These are phyloP conservation scores for Pseudobourletiella spinata DNA, from an alignment of 1,140 invertebrate species.

Conservation along the genomic window DNA sequence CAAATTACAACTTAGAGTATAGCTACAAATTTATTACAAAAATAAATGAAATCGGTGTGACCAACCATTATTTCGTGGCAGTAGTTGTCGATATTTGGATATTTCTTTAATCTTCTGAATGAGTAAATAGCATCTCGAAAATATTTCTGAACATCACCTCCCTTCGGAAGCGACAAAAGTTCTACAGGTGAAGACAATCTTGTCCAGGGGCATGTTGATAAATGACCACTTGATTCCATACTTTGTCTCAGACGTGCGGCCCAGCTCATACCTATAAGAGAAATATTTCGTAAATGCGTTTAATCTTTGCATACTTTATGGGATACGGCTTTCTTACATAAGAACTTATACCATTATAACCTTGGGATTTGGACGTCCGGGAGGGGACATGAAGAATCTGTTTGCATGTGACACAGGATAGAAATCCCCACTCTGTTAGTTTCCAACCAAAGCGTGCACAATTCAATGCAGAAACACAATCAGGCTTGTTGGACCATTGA, in stretches of 20 bases:
- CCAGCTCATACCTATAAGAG: neutral
- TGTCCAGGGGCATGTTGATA: neutral
- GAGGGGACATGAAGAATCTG: neutral
- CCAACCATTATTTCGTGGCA: neutral
- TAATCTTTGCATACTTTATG: neutral
- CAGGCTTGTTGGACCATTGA: slow-evolving; percentile 3
- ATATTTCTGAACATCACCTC: neutral
- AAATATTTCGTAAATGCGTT: neutral
- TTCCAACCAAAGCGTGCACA: slow-evolving; percentile 8
- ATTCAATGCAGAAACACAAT: neutral
- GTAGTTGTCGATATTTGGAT: neutral
- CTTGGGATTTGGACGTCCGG: neutral
- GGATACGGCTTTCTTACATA: neutral
- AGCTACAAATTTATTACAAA: neutral
- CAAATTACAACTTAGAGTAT: neutral
- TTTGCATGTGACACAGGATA: slow-evolving; percentile 6
- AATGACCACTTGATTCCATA: neutral
- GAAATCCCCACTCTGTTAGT: neutral
- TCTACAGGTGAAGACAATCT: neutral
- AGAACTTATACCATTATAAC: neutral
- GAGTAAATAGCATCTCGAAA: neutral
- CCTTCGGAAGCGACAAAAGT: neutral
- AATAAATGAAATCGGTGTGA: neutral
- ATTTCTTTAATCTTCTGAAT: neutral
- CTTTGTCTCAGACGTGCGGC: neutral